Evolutionary conservation across 2,113 vertebrate genomes (phyloP).

Genomic region (Pica pica): DNA sequence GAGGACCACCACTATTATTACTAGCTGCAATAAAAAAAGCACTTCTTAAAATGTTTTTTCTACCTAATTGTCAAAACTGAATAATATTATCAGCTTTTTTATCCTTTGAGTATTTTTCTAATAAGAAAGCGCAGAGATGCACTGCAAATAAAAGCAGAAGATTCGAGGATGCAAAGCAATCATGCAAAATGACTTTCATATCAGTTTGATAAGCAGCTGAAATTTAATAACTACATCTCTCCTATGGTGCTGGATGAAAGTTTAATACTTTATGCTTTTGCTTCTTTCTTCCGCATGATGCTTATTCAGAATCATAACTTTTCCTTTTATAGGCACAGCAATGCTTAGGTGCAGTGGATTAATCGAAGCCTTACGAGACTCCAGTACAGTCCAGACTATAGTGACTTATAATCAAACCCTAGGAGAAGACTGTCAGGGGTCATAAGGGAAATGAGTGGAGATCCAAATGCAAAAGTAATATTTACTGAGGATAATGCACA

Average conservation of each 20-base stretch:
- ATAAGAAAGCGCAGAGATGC: conserved; percentile 79
- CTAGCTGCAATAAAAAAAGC: conserved; percentile 76
- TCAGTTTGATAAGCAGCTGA: conserved; percentile 85
- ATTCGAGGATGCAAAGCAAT: conserved; percentile 80
- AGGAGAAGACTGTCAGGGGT: background rate
- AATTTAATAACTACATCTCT: conserved; percentile 85
- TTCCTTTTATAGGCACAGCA: conserved; percentile 65
- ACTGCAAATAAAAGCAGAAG: conserved; percentile 81
- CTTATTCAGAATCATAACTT: conserved; percentile 70
- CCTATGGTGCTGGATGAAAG: conserved; percentile 79
- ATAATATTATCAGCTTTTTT: conserved; percentile 84
- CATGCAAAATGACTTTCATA: conserved; percentile 85
- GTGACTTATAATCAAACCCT: background rate
- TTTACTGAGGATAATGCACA: conserved; percentile 15
- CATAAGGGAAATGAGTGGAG: conserved; percentile 29
- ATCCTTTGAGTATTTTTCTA: conserved; percentile 86
- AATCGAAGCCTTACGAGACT: conserved; percentile 50
- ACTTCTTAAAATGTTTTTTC: conserved; percentile 75
- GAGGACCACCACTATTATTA: conserved; percentile 72
- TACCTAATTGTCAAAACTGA: conserved; percentile 83
- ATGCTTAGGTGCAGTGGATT: conserved; percentile 56
- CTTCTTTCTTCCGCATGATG: conserved; percentile 67
- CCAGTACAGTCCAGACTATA: conserved; percentile 4
- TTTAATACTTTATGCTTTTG: conserved; percentile 78
- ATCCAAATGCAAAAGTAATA: conserved; percentile 29